Base-by-base conservation (phyloP, 2,797 vertebrate genomes). In the Gobionotothen gibberifrons region DNA sequence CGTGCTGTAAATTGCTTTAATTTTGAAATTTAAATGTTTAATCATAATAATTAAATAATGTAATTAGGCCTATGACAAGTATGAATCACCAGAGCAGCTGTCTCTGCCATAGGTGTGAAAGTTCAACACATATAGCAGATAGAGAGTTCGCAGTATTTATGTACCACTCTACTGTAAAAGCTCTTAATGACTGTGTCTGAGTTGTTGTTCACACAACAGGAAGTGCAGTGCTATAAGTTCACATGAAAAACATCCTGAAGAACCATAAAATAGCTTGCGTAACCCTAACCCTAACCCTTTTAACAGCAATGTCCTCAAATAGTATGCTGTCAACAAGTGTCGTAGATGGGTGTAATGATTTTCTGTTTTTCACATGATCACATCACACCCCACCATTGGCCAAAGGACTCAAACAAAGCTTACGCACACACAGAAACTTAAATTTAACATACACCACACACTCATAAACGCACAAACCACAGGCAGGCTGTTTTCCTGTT, bases 401-500 rank as follows among this genome's bases (percentile, higher is more conserved):
- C 51, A 36, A 32, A 49, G 43, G 57, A 46, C 54, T 26, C 17
- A 53, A 74, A 79, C 51, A 61, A 76, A 68, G 16, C 61, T 79
- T 40, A 49, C 54, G 42, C 53, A 69, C 32, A 69, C 75, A 80
- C 48, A 65, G 46, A 78, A 61, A 64, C 22, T 36, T 16, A 53
- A 62, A 80, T 74, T 52, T 60, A 60, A 66, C 39, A 65, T 66
- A 57, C 43, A 56, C 57, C 13, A 26, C 42, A 51, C 69, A 58
- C 70, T 73, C 40, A 69, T 53, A 61, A 65, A 46, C 53, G 76
- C 64, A 72, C 46, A 39, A 72, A 72, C 42, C 29, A 13, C 73
- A 59, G 52, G 26, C 76, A 67, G 82, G 78, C 86, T 94, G 93
- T 93, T 93, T 91, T 88, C 79, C 80, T 72, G 58, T 80, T 90